phyloP scores from a whole-genome alignment of 2,888 invertebrate species.

The Hanleya hanleyi region DNA sequence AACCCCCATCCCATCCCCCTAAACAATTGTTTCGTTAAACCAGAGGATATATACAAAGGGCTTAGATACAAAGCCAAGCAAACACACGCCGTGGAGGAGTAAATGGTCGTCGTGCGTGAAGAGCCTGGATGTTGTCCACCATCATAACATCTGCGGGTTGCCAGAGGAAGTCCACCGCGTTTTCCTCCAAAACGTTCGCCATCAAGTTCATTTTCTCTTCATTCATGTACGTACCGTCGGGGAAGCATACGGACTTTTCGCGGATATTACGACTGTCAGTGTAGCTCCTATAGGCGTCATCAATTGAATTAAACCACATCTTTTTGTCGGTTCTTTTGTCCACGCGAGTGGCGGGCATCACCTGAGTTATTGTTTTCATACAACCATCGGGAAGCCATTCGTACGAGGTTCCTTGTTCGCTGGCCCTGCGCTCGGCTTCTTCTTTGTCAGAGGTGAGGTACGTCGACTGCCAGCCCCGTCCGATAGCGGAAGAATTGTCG shows the following conservation, averaged over 20 bases:
- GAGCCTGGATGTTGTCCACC: conserved; percentile 55
- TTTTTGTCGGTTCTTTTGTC: conserved; percentile 49
- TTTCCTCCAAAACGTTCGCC: conserved; percentile 42
- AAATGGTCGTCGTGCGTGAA: conserved; percentile 54
- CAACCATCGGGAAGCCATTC: conserved; percentile 55
- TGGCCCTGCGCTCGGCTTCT: conserved; percentile 48
- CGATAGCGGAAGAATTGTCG: conserved; percentile 55
- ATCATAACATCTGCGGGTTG: conserved; percentile 53
- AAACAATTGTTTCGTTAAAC: too few species aligned
- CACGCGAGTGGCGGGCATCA: conserved; percentile 47
- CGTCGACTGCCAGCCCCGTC: conserved; percentile 60
- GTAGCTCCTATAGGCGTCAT: conserved; percentile 58
- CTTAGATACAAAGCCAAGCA: conserved; percentile 45
- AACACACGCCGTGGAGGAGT: conserved; percentile 54
- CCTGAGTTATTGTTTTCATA: conserved; percentile 50
- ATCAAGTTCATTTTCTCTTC: conserved; percentile 45
- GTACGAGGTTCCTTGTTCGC: conserved; percentile 44
- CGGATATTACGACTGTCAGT: conserved; percentile 53
- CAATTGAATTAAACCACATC: conserved; percentile 61
- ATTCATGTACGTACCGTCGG: conserved; percentile 52
- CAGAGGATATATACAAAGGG: too few species aligned
- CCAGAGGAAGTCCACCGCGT: conserved; percentile 53
- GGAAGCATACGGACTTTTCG: conserved; percentile 54
- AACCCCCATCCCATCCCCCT: too few species aligned
- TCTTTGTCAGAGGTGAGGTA: conserved; percentile 44